Evolutionary conservation across 2,888 invertebrate genomes (phyloP).

Genomic region (Spilosoma lubricipeda): DNA sequence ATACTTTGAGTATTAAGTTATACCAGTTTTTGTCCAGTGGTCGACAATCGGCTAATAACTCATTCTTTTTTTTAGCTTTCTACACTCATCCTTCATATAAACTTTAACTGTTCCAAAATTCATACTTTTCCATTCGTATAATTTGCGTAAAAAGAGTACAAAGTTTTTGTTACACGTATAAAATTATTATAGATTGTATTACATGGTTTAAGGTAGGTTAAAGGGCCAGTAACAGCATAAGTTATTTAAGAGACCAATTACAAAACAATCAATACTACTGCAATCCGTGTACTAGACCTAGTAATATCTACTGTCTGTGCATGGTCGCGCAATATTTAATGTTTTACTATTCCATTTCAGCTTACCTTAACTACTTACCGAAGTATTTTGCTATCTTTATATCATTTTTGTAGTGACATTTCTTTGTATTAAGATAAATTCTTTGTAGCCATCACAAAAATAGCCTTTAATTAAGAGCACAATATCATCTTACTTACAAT

Average conservation of each 20-base stretch:
- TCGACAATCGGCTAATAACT: no score
- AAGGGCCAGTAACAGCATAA: slow-evolving; percentile 30
- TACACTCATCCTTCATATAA: no score
- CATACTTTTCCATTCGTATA: no score
- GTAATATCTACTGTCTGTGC: not conserved
- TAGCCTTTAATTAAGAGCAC: not conserved
- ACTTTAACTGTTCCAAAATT: no score
- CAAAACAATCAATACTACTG: slow-evolving; percentile 62
- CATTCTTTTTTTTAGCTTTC: no score
- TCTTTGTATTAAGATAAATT: not conserved
- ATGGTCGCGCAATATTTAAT: not conserved
- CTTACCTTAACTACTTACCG: not conserved
- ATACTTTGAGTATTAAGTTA: not conserved
- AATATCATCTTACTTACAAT: not conserved
- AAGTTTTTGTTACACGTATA: no score
- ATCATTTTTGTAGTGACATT: not conserved
- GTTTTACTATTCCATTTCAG: not conserved
- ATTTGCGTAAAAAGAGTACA: no score
- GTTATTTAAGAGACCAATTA: slow-evolving; percentile 59
- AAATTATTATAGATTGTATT: no score
- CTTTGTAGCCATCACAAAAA: not conserved
- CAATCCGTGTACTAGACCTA: slow-evolving; percentile 48
- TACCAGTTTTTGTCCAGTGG: no score
- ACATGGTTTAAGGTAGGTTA: not conserved
- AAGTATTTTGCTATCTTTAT: not conserved